A percentile compares a stretch with the other conserved stretches of the same genome.
These are phyloP conservation scores for Neocloeon triangulifer DNA, from an alignment of 1,140 invertebrate genomes.

Conservation along the genomic window DNA sequence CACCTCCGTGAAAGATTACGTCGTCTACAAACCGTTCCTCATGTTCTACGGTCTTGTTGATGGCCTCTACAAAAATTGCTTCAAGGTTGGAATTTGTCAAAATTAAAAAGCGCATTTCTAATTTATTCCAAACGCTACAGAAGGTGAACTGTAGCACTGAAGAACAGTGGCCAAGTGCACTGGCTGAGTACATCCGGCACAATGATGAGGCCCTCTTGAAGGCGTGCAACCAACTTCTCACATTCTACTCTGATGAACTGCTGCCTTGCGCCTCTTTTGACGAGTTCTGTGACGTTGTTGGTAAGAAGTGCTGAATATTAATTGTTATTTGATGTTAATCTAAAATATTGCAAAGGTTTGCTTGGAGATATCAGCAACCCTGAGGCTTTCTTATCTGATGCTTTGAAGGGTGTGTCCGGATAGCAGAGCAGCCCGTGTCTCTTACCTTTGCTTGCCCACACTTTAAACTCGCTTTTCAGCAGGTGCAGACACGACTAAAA, in stretches of 20 bases:
- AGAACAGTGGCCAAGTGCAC: constrained; percentile 63
- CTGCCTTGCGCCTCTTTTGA: constrained; percentile 70
- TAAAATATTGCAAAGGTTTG: constrained; percentile 27
- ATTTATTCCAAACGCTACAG: constrained; percentile 24
- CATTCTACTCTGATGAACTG: constrained; percentile 67
- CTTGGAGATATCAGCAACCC: constrained; percentile 33
- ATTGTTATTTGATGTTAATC: constrained; percentile 5
- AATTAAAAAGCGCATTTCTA: not conserved
- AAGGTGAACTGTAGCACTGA: constrained; percentile 37
- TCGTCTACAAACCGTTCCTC: constrained; percentile 63
- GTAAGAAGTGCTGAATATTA: constrained; percentile 17
- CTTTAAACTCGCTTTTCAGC: too few relatives aligned
- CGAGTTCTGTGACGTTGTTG: constrained; percentile 77
- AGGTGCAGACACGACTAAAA: too few relatives aligned
- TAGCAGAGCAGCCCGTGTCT: too few relatives aligned
- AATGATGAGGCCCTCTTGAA: constrained; percentile 81
- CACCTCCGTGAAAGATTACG: constrained; percentile 36
- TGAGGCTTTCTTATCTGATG: constrained; percentile 28
- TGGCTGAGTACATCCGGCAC: constrained; percentile 83
- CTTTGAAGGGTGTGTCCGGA: constrained; percentile 12
- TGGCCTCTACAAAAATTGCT: constrained; percentile 47
- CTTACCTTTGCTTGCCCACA: too few relatives aligned
- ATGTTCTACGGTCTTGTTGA: constrained; percentile 67
- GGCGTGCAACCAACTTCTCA: constrained; percentile 59
- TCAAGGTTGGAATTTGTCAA: constrained; percentile 30